A percentile compares a stretch with the other conserved stretches of the same genome.
These are phyloP conservation scores for Caerostris extrusa DNA, from an alignment of 1,140 invertebrate species.

Conservation along the genomic window DNA sequence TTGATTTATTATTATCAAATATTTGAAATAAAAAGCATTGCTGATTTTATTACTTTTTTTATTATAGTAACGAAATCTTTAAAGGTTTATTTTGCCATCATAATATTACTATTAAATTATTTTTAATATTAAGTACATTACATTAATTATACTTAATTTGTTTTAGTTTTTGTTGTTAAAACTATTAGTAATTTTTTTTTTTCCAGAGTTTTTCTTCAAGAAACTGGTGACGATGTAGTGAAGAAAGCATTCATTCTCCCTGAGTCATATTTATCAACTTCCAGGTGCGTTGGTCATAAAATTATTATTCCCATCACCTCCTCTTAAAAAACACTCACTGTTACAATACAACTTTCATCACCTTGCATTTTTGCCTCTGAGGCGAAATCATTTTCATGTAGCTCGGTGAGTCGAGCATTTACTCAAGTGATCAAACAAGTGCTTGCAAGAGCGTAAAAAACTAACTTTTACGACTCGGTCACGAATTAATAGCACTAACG, in stretches of 20 bases:
- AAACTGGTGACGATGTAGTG: neutral
- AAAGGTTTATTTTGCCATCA: too few species aligned
- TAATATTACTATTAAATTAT: too few species aligned
- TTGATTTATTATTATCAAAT: too few species aligned
- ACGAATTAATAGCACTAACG: conserved; percentile 13
- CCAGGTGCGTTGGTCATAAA: conserved; percentile 13
- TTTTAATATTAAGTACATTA: too few species aligned
- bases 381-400: neutral
- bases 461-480: neutral
- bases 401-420: neutral
- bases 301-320: conserved; percentile 31
- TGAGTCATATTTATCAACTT: neutral
- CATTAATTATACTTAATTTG: too few species aligned
- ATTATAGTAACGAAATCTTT: too few species aligned
- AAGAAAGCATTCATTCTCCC: neutral
- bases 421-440: conserved; percentile 15
- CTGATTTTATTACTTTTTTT: too few species aligned
- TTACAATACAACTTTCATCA: conserved; percentile 1
- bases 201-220: neutral
- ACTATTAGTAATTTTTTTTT: neutral
- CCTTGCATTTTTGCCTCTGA: neutral
- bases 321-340: neutral
- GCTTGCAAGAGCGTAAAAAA: neutral
- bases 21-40: too few species aligned
- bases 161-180: too few species aligned